A percentile compares a stretch with the other conserved stretches of the same genome.
Conservation (phyloP, 1,140 invertebrate species). For the Heliconius hermathena region DNA sequence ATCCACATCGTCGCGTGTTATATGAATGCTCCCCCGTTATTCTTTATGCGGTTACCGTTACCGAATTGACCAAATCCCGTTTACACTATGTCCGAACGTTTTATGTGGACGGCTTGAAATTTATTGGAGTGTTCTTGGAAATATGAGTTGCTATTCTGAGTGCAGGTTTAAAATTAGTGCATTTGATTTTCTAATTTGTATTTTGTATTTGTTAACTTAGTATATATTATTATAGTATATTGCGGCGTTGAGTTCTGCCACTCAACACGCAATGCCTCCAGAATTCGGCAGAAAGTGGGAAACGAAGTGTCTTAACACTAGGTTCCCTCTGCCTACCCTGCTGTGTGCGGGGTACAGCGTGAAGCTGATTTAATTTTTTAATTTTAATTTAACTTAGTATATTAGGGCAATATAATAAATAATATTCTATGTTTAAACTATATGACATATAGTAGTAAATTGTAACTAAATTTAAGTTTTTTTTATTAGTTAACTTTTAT, state of each 20-base stretch:
- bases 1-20: constrained; percentile 55
- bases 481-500: not conserved
- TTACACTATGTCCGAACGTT: constrained; percentile 33
- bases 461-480: not conserved
- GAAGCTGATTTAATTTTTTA: too few species aligned
- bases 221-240: too few species aligned
- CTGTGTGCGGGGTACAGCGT: too few species aligned
- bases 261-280: too few species aligned
- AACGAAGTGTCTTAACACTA: too few species aligned
- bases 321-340: too few species aligned
- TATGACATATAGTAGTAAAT: not conserved
- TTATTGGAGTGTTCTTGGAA: constrained; percentile 17
- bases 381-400: not conserved
- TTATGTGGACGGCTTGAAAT: constrained; percentile 8
- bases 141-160: not conserved
- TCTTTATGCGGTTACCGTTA: constrained; percentile 53
- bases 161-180: not conserved
- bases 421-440: not conserved
- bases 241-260: too few species aligned
- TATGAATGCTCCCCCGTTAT: constrained; percentile 52
- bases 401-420: not conserved
- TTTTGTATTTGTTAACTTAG: not conserved
- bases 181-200: not conserved
- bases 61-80: constrained; percentile 53
- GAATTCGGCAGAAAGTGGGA: too few species aligned